A percentile compares a stretch with the other conserved stretches of the same genome.
Evolutionary conservation across 2,113 vertebrate genomes (phyloP).

Genomic region (Rissa tridactyla): DNA sequence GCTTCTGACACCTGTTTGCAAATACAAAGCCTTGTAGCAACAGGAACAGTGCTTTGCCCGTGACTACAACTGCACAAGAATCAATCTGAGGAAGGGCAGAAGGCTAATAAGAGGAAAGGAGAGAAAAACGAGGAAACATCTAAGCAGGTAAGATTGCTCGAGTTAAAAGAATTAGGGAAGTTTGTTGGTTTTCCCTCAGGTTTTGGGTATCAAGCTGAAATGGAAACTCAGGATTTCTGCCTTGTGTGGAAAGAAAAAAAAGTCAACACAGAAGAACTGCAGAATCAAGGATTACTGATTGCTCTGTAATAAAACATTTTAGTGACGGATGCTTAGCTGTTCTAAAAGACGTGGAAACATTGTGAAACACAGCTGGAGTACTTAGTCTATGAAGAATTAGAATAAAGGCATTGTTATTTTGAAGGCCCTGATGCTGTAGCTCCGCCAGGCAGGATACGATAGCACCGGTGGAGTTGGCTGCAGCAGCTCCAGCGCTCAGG

Average conservation of each 20-base stretch:
- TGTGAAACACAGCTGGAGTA: not conserved
- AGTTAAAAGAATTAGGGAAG: not conserved
- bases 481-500: not conserved
- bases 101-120: not conserved
- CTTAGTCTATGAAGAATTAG: not conserved
- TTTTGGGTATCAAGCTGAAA: not conserved
- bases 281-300: not conserved
- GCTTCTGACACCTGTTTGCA: not conserved
- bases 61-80: not conserved
- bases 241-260: not conserved
- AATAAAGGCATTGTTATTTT: not conserved
- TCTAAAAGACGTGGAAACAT: not conserved
- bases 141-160: not conserved
- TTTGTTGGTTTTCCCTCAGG: not conserved
- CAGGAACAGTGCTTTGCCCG: rapidly evolving
- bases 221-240: not conserved
- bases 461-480: not conserved
- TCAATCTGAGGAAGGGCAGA: not conserved
- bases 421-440: not conserved
- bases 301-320: not conserved
- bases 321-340: not conserved
- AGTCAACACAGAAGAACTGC: not conserved
- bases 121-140: not conserved
- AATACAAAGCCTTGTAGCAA: not conserved
- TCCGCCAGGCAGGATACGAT: not conserved